A percentile compares a stretch with the other conserved stretches of the same genome.
Evolutionary conservation across 1,140 invertebrate species (phyloP).

Genomic region (Brevipalpus yothersi): DNA sequence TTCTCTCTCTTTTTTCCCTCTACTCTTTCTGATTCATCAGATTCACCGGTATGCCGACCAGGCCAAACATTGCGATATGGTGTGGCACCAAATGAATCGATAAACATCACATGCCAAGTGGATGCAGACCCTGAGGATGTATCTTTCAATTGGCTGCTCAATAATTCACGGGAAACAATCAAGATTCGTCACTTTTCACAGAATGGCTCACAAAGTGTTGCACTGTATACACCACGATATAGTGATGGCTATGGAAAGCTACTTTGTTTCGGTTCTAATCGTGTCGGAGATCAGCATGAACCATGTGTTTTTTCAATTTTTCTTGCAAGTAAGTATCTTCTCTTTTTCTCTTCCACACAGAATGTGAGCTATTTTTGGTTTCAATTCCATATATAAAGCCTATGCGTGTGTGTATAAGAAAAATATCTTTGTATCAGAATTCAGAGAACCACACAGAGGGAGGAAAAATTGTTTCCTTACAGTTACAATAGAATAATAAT

Average conservation of each 20-base stretch:
- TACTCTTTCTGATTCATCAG: conserved; percentile 22
- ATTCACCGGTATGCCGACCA: conserved; percentile 32
- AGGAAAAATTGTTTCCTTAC: too few relatives aligned
- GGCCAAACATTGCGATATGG: conserved; percentile 36
- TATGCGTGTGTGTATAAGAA: too few relatives aligned
- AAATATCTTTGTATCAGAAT: too few relatives aligned
- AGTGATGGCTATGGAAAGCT: conserved; percentile 14
- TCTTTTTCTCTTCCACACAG: too few relatives aligned
- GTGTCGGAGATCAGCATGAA: conserved; percentile 9
- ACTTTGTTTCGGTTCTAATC: conserved; percentile 11
- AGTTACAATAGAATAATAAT: too few relatives aligned
- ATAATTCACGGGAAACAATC: conserved; percentile 23
- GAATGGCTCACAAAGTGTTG: conserved; percentile 10
- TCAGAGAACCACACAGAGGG: too few relatives aligned
- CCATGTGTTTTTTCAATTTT: conserved; percentile 12
- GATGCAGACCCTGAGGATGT: conserved; percentile 2
- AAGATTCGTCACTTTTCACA: conserved; percentile 31
- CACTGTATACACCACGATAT: conserved; percentile 12
- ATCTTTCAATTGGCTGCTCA: conserved; percentile 10
- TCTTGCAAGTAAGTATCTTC: conserved; percentile 12
- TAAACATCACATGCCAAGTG: conserved; percentile 22
- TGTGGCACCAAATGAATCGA: conserved; percentile 59
- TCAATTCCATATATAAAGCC: too few relatives aligned
- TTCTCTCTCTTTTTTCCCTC: not conserved
- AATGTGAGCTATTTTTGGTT: too few relatives aligned